Evolutionary conservation across 2,888 invertebrate species (phyloP), one percentile per base, ranked within the genome.

Genomic region (Drosophila greeni): DNA sequence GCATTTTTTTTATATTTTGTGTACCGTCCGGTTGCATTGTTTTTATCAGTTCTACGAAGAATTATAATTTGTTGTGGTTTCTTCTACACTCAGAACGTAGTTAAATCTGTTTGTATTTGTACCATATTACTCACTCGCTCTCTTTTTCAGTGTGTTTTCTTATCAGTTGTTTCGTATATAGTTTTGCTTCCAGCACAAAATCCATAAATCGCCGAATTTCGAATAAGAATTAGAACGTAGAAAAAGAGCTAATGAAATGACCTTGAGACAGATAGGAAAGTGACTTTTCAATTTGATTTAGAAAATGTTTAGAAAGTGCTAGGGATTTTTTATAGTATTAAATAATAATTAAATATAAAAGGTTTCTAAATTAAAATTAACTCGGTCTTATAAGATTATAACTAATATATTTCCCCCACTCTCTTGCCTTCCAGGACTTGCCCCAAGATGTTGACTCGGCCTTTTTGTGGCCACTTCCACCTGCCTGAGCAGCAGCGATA

Each of bases 391-490:
- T 14, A 5, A 18, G 1, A 31, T 5, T 18, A 1, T 8, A n/a
- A 39, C n/a, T 20, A n/a, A 60, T 26, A 14, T 14, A 24, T 36
- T 14, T 12, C 6, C n/a, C 5, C 3, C 6, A 16, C 16, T 31
- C 3, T 42, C 42, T 34, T 26, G 6, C 6, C 14, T 60, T 51
- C 1, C 51, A 62, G 62, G 36, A 43, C 65, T 62, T 37, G 51
- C 65, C 65, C n/a, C 65, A 62, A 42, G 65, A 62, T 62, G 62
- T 65, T 33, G 16, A 34, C 40, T 42, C n/a, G 37, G 24, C 16
- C 31, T 39, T 18, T 31, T 36, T 24, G 65, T 37, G 65, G 62
- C 65, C 24, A 43, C 52, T 51, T 65, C 20, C 65, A 43, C 48
- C 43, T 64, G 65, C 65, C 29, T n/a, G 45, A 47, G 45, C 51